Conservation (phyloP, 2,113 vertebrate species). For the Suncus etruscus region DNA sequence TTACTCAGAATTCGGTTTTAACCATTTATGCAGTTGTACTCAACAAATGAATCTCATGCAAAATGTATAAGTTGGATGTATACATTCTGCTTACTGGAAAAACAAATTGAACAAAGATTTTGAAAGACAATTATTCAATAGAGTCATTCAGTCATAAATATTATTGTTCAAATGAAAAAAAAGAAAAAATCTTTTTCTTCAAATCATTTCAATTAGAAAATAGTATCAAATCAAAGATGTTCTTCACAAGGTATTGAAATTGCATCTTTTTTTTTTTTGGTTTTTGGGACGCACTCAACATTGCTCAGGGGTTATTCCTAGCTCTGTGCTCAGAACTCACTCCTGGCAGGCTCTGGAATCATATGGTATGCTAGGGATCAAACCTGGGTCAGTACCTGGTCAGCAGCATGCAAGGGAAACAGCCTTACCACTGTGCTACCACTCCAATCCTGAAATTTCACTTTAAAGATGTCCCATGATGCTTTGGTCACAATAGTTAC, state of each 20-base stretch:
- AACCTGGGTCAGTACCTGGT: no score
- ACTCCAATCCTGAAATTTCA: not conserved
- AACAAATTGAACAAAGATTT: not conserved
- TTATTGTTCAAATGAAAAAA: conserved; percentile 10
- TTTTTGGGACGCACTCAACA: no score
- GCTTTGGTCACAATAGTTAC: not conserved
- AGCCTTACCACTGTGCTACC: no score
- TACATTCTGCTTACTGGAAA: conserved; percentile 1
- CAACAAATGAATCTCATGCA: not conserved
- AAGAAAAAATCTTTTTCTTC: not conserved
- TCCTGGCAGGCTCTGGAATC: no score
- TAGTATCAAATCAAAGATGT: not conserved
- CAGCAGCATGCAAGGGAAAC: no score
- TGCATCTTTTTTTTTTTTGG: not conserved
- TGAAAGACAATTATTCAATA: not conserved
- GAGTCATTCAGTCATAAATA: not conserved
- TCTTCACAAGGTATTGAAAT: not conserved
- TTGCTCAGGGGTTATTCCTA: no score
- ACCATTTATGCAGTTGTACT: not conserved
- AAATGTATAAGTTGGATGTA: not conserved
- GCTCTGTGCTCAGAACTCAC: no score
- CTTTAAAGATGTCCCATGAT: not conserved
- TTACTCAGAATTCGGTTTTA: not conserved
- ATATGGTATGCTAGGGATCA: no score
- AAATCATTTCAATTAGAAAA: not conserved